Percentiles rank a stretch among this genome's conserved stretches.
phyloP scores from a whole-genome alignment of 2,797 vertebrate genomes.

The Manis javanica region DNA sequence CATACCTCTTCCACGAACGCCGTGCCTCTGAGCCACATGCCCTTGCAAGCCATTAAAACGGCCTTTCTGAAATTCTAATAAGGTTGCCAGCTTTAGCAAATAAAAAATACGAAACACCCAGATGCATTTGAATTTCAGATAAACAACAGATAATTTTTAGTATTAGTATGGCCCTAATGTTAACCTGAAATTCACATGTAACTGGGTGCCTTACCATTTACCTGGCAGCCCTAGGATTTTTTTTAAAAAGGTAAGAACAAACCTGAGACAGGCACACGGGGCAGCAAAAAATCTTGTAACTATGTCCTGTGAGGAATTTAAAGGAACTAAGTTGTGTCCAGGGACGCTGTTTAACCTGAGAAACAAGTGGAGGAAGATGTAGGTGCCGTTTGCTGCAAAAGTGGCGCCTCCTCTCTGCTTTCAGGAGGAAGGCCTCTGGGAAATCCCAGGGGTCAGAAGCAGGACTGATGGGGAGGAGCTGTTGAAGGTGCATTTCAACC shows the following conservation, averaged over 20 bases:
- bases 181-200: neutral
- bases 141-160: neutral
- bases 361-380: neutral
- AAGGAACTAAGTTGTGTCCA: neutral
- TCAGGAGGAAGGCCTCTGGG: neutral
- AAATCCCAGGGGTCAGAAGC: neutral
- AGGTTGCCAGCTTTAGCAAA: neutral
- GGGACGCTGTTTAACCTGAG: neutral
- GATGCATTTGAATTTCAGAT: neutral
- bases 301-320: neutral
- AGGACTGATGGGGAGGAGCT: neutral
- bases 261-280: neutral
- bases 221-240: neutral
- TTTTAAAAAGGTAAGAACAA: neutral
- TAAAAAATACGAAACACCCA: neutral
- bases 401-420: neutral
- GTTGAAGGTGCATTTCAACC: neutral
- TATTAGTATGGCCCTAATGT: neutral
- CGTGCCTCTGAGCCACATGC: neutral
- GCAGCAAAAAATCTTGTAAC: neutral
- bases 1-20: fast-evolving
- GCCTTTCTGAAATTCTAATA: neutral
- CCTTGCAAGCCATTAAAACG: neutral
- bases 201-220: neutral
- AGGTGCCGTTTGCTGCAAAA: neutral